Evolutionary conservation across 2,797 vertebrate genomes (phyloP), one percentile per base, ranked within the genome.

Genomic region (Chaunax sp.): DNA sequence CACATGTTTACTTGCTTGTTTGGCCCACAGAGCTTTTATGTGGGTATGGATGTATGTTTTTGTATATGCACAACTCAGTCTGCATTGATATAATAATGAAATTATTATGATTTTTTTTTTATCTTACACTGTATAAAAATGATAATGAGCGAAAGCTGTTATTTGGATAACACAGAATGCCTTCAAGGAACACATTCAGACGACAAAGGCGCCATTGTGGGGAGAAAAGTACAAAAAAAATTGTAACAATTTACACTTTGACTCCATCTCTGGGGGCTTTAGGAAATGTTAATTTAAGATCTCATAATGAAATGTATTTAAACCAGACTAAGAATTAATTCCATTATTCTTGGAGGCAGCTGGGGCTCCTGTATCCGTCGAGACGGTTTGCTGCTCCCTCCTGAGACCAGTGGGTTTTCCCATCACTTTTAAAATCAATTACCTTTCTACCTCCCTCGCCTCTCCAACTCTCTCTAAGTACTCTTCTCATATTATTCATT

Each of bases 391-490:
- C 80, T 81, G 85, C 80, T 82, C 78, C 85, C 91, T 88, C 91
- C 62, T 70, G 92, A 92, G 93, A 93, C 89, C 72, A 81, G 70
- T 89, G 87, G 86, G 88, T 92, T 92, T 88, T 90, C 87, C 89
- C 89, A 89, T 93, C 90, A 92, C 92, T 91, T 91, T 92, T 92
- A 87, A 93, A 94, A 93, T 93, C 92, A 93, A 93, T 93, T 93
- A 93, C 85, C 81, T 88, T 88, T 83, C 83, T 88, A 47, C 84
- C 87, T 91, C 86, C 90, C 81, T 88, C 70, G 70, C 87, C 89
- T 91, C 90, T 92, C 84, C 78, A 78, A 81, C 82, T 88, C 87
- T 68, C 82, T 84, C 73, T 80, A 85, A 92, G 89, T 87, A 85
- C 89, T 90, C 90, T 91, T 82, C 79, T 86, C 84, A 80, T 88